Conservation (phyloP, 2,888 invertebrate species). For the Mechanitis mazaeus region DNA sequence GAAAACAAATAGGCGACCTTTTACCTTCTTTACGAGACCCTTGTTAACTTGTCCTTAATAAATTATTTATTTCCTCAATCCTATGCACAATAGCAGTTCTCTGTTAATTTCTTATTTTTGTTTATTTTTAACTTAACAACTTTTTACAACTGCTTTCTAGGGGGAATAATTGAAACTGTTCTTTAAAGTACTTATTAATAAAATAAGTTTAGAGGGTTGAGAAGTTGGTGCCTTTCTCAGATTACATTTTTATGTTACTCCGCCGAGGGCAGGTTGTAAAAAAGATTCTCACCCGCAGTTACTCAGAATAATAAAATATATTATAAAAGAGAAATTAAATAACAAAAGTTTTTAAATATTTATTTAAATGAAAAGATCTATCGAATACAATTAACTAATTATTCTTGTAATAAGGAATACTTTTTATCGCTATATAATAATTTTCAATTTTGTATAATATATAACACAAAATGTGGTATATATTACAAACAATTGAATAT, state of each 20-base stretch:
- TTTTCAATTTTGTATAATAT: background rate
- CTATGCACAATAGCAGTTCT: conserved; percentile 44
- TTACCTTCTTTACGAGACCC: conserved; percentile 76
- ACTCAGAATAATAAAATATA: conserved; percentile 17
- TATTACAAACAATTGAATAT: conserved; percentile 19
- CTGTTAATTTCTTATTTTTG: conserved; percentile 58
- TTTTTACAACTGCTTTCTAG: conserved; percentile 22
- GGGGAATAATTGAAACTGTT: conserved; percentile 1
- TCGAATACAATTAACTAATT: background rate
- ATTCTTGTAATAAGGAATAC: background rate
- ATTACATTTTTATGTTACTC: conserved; percentile 19
- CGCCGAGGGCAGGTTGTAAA: conserved; percentile 13
- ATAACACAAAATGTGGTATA: too few species aligned
- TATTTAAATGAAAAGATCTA: background rate
- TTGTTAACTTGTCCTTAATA: conserved; percentile 76
- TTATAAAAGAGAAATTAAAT: conserved; percentile 6
- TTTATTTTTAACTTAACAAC: conserved; percentile 59
- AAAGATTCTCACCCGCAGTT: conserved; percentile 16
- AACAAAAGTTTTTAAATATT: background rate
- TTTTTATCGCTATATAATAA: background rate
- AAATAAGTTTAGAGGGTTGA: conserved; percentile 7
- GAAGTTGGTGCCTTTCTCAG: conserved; percentile 10
- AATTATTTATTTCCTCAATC: conserved; percentile 68
- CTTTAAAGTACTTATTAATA: conserved; percentile 8
- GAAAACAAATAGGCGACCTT: conserved; percentile 75